Conservation (phyloP, 2,113 vertebrate species). For the Notothenia coriiceps region DNA sequence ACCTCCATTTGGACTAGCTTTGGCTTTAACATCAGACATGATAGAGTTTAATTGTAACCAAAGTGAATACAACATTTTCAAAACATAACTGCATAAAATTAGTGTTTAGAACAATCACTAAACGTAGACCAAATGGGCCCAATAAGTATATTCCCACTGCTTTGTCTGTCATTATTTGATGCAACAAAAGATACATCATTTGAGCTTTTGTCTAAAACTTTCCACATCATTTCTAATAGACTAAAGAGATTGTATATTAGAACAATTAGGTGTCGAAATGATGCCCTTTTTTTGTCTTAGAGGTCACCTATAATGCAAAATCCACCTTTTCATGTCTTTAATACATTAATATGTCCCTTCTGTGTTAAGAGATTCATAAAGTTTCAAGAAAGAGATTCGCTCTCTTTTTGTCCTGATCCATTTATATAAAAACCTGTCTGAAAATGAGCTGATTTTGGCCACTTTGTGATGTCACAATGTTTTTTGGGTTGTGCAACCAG, state of each 20-base stretch:
- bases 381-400: too few relatives aligned
- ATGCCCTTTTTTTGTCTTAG: too few relatives aligned
- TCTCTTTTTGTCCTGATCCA: too few relatives aligned
- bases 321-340: too few relatives aligned
- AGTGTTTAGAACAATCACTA: neutral
- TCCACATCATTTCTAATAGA: neutral
- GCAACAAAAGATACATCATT: neutral
- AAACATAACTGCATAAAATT: neutral
- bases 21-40: neutral
- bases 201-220: neutral
- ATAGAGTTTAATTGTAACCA: neutral
- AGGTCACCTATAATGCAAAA: too few relatives aligned
- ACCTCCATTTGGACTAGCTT: neutral
- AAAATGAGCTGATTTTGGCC: too few relatives aligned
- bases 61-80: neutral
- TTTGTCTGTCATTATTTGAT: neutral
- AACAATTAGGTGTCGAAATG: too few relatives aligned
- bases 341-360: too few relatives aligned
- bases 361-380: too few relatives aligned
- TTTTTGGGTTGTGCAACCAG: too few relatives aligned
- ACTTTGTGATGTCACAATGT: too few relatives aligned
- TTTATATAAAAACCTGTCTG: too few relatives aligned
- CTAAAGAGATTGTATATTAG: neutral
- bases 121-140: neutral
- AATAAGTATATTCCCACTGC: neutral